A percentile compares a stretch with the other conserved stretches of the same genome.
Evolutionary conservation across 37 sponge, comb jelly and placozoan species (phyloP).

Genomic region (Beroe forskalii): DNA sequence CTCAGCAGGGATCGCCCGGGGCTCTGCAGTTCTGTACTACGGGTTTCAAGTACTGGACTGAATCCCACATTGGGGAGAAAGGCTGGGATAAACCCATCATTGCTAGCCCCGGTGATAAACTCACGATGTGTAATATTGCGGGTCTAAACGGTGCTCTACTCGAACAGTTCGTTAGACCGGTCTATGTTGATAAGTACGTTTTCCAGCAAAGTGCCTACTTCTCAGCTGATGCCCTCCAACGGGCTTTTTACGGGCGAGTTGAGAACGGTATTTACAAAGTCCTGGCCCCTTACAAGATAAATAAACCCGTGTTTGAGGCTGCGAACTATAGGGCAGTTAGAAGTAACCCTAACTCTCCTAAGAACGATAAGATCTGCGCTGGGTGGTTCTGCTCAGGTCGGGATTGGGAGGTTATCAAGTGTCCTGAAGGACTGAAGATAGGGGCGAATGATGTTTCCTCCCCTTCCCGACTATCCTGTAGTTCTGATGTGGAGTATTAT

Average conservation of each 20-base stretch:
- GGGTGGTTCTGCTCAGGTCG: not conserved
- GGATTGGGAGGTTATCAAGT: not conserved
- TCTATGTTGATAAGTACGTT: not conserved
- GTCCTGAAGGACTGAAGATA: not conserved
- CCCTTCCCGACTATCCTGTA: not conserved
- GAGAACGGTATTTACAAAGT: not conserved
- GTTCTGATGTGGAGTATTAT: not conserved
- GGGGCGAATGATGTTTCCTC: not conserved
- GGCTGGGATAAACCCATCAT: not conserved
- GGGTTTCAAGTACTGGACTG: not conserved
- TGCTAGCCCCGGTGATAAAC: not conserved
- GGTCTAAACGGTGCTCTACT: constrained; percentile 32
- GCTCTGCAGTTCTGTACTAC: not conserved
- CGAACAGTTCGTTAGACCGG: not conserved
- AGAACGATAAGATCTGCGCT: not conserved
- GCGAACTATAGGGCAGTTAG: not conserved
- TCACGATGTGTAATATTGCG: not conserved
- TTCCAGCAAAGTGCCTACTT: not conserved
- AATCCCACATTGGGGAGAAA: not conserved
- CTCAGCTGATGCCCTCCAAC: not conserved
- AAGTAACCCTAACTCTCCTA: not conserved
- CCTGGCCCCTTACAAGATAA: not conserved
- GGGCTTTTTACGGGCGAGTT: not conserved
- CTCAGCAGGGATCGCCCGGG: not conserved
- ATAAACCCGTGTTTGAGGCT: not conserved